Evolutionary conservation across 2,797 vertebrate species (phyloP).

Genomic region (Okamejei kenojei): DNA sequence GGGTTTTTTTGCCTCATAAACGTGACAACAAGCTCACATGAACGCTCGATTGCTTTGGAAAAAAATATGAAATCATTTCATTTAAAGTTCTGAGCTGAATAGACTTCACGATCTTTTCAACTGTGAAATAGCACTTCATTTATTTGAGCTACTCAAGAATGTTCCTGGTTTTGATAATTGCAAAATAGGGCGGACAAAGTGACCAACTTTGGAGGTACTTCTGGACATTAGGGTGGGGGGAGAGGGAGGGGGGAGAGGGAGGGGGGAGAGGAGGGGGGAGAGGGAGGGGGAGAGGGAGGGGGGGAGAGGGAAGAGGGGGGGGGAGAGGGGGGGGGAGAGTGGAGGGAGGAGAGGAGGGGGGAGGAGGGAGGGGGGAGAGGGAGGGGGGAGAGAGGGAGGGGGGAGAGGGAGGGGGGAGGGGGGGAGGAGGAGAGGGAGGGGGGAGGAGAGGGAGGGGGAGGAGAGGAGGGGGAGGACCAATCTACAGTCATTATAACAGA

Average conservation of each 20-base stretch:
- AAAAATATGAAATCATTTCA: neutral
- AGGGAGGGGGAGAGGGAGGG: no score
- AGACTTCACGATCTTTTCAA: neutral
- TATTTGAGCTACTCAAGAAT: neutral
- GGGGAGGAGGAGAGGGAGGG: no score
- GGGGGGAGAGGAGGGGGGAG: no score
- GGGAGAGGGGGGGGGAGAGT: no score
- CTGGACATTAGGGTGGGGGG: neutral
- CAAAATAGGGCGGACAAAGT: neutral
- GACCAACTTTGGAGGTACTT: neutral
- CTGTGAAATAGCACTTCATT: neutral
- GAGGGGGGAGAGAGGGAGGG: no score
- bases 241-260: no score
- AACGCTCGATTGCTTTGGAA: neutral
- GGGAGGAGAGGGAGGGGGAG: no score
- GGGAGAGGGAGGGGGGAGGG: no score
- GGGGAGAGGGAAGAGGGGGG: no score
- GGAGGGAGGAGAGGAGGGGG: no score
- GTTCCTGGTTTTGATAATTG: neutral
- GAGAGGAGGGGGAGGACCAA: neutral
- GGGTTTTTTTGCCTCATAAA: neutral
- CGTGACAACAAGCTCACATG: neutral
- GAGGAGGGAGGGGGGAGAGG: no score
- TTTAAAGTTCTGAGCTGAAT: neutral
- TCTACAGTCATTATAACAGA: neutral